These are phyloP conservation scores for Albula glossodonta DNA, from an alignment of 2,113 vertebrate genomes.

Conservation along the genomic window DNA sequence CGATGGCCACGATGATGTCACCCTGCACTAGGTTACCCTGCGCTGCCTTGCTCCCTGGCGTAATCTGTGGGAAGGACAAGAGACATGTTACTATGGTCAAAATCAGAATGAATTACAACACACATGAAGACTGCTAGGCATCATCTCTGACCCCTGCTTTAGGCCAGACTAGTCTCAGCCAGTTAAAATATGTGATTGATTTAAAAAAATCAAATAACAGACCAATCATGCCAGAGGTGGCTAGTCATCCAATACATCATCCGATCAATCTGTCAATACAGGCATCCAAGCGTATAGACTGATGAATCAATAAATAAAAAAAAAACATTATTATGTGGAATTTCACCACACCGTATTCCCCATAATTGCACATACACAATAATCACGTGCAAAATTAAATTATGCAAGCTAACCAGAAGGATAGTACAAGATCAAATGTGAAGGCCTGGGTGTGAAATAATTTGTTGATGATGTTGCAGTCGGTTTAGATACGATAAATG, in stretches of 20 bases:
- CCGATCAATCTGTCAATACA: background rate
- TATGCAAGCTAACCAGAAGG: background rate
- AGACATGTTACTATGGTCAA: background rate
- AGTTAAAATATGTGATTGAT: background rate
- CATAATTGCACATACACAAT: background rate
- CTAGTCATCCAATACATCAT: background rate
- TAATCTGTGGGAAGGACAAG: constrained; percentile 74
- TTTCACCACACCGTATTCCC: background rate
- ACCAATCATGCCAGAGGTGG: background rate
- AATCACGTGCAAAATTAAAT: background rate
- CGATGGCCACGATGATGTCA: constrained; percentile 93
- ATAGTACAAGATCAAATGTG: background rate
- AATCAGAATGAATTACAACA: background rate
- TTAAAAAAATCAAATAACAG: background rate
- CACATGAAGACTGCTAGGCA: background rate
- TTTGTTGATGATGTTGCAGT: background rate
- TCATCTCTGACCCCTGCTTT: background rate
- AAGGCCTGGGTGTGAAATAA: background rate
- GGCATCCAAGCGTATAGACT: background rate
- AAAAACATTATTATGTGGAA: background rate
- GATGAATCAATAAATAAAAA: background rate
- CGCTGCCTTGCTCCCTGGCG: constrained; percentile 92
- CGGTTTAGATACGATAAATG: background rate
- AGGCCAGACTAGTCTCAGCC: background rate
- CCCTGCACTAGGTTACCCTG: constrained; percentile 89